A percentile compares a stretch with the other conserved stretches of the same genome.
Conservation (phyloP, 1,140 invertebrate genomes). For the Stenopsyche tienmushanensis region DNA sequence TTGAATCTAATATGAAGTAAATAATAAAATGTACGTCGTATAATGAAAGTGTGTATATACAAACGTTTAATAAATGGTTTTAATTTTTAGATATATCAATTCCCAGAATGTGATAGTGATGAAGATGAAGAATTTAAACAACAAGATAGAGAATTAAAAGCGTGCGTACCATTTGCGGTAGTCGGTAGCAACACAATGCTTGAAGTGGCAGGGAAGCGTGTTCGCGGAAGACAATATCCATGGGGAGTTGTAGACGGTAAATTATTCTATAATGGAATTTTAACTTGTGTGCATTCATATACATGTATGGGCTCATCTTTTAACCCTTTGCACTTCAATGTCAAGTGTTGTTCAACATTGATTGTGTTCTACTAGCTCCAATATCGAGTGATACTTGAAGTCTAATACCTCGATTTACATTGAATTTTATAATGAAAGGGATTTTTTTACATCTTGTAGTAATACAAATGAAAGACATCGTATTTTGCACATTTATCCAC, state of each 20-base stretch:
- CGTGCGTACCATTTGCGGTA: conserved; percentile 93
- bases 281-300: no score
- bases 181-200: conserved; percentile 94
- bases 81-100: conserved; percentile 80
- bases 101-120: conserved; percentile 93
- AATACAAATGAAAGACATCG: no score
- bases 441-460: no score
- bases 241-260: conserved; percentile 96
- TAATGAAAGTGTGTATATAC: background rate
- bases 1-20: no score
- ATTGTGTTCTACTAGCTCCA: no score
- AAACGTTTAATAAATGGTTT: background rate
- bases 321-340: no score
- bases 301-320: conserved; percentile 13
- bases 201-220: conserved; percentile 85
- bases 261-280: conserved; percentile 15
- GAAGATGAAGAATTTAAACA: conserved; percentile 93
- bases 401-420: no score
- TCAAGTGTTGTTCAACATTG: no score
- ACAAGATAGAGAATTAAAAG: conserved; percentile 86
- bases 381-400: no score
- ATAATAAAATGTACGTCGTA: no score
- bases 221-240: conserved; percentile 91
- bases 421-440: no score
- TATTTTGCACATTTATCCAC: no score